Percentiles rank a stretch among this genome's conserved stretches.
Conservation (phyloP, 2,888 invertebrate genomes). For the Coenonympha arcania region DNA sequence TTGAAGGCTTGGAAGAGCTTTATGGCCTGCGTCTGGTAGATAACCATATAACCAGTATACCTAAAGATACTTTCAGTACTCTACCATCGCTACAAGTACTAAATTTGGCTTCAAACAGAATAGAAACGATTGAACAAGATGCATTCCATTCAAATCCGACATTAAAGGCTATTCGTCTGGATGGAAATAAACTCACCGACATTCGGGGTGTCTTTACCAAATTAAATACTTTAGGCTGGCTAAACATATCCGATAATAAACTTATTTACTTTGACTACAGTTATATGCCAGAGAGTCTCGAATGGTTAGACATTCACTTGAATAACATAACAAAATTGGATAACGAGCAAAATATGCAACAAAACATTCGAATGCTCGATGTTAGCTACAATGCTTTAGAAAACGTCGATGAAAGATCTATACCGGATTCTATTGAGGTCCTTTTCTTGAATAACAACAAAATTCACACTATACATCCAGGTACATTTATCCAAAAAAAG, state of each 20-base stretch:
- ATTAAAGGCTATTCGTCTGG: slow-evolving; percentile 82
- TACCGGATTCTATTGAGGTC: slow-evolving; percentile 83
- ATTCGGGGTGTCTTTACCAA: slow-evolving; percentile 84
- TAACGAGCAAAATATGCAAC: slow-evolving; percentile 79
- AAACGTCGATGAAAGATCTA: slow-evolving; percentile 78
- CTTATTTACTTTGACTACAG: slow-evolving; percentile 86
- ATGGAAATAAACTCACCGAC: slow-evolving; percentile 83
- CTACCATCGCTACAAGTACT: slow-evolving; percentile 82
- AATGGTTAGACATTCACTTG: slow-evolving; percentile 86
- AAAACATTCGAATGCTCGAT: slow-evolving; percentile 83
- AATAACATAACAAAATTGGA: slow-evolving; percentile 83
- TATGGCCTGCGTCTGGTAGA: slow-evolving; percentile 84
- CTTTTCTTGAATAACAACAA: slow-evolving; percentile 84
- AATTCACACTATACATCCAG: slow-evolving; percentile 80
- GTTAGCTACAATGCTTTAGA: slow-evolving; percentile 82
- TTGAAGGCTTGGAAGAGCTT: slow-evolving; percentile 82
- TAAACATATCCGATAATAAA: slow-evolving; percentile 86
- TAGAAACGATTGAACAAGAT: slow-evolving; percentile 82
- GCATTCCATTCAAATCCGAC: slow-evolving; percentile 83
- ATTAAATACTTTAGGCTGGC: slow-evolving; percentile 81
- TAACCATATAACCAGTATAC: slow-evolving; percentile 82
- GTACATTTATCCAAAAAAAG: slow-evolving; percentile 80
- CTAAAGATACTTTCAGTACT: slow-evolving; percentile 81
- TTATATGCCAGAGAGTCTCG: slow-evolving; percentile 81
- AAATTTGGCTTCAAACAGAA: slow-evolving; percentile 85